Evolutionary conservation across 2,113 vertebrate genomes (phyloP).

Genomic region (Peromyscus maniculatus): DNA sequence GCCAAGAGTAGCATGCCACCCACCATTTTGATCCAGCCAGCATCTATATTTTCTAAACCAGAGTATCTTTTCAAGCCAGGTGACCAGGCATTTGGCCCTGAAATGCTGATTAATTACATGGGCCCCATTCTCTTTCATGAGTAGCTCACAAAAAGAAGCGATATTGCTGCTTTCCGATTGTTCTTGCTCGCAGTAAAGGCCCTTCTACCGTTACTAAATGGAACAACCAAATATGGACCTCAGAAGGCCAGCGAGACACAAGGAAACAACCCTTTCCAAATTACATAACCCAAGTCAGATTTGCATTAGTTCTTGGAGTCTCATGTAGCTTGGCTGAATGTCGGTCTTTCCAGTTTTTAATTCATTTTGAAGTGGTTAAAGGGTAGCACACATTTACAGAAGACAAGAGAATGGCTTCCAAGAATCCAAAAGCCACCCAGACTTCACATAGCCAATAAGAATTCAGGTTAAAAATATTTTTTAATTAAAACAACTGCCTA

Average conservation of each 20-base stretch:
- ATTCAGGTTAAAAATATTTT: constrained; percentile 88
- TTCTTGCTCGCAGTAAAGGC: constrained; percentile 12
- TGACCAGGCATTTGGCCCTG: constrained; percentile 53
- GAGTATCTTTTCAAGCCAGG: constrained; percentile 66
- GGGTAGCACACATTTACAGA: constrained; percentile 82
- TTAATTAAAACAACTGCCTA: constrained; percentile 88
- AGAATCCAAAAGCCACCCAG: constrained; percentile 83
- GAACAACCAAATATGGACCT: constrained; percentile 66
- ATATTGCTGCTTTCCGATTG: constrained; percentile 36
- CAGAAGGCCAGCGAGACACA: constrained; percentile 50
- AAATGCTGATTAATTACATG: constrained; percentile 19
- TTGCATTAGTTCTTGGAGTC: constrained; percentile 79
- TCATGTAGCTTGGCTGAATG: constrained; percentile 82
- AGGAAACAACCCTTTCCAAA: constrained; percentile 75
- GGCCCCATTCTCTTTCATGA: constrained; percentile 30
- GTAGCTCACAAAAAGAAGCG: constrained; percentile 45
- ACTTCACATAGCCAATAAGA: constrained; percentile 81
- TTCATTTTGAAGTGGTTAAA: constrained; percentile 82
- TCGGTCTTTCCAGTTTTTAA: constrained; percentile 82
- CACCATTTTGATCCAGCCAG: constrained; percentile 76
- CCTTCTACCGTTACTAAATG: constrained; percentile 51
- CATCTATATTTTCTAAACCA: constrained; percentile 63
- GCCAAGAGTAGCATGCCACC: constrained; percentile 69
- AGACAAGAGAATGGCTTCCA: constrained; percentile 79
- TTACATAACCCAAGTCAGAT: constrained; percentile 80